Conservation (phyloP, 2,797 vertebrate species). For the Centropyge bicolor region DNA sequence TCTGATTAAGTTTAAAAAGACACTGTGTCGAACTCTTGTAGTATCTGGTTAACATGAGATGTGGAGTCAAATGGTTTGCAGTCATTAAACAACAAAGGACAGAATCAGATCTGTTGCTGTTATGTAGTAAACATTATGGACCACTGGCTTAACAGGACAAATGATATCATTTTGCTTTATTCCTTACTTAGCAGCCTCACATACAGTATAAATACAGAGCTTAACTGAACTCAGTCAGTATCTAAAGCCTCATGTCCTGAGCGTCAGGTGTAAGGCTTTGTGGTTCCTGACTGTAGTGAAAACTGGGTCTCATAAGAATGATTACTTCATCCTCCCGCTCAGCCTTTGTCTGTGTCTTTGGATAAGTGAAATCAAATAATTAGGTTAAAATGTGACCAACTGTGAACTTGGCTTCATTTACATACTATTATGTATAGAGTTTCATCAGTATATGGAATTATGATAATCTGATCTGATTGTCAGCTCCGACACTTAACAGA, state of each 20-base stretch:
- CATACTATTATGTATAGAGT: neutral
- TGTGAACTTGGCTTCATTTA: slow-evolving; percentile 17
- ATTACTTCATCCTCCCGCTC: neutral
- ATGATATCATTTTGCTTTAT: neutral
- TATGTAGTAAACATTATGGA: neutral
- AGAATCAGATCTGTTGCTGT: neutral
- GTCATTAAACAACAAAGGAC: neutral
- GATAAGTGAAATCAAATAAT: slow-evolving; percentile 14
- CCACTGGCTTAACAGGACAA: neutral
- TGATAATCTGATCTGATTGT: slow-evolving; percentile 16
- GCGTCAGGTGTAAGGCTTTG: neutral
- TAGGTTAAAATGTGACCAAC: slow-evolving; percentile 15
- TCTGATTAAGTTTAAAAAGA: neutral
- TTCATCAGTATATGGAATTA: slow-evolving; percentile 23
- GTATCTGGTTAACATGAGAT: neutral
- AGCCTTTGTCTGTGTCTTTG: neutral
- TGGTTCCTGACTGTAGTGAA: slow-evolving; percentile 3
- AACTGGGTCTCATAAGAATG: neutral
- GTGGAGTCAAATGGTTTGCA: neutral
- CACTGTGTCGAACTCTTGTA: neutral
- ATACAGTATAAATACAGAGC: neutral
- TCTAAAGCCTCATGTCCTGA: neutral
- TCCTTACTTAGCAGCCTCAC: neutral
- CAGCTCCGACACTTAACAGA: slow-evolving; percentile 4
- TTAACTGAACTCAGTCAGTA: neutral